Evolutionary conservation across 2,888 invertebrate genomes (phyloP).

Genomic region (Sinhomidia bicolor): DNA sequence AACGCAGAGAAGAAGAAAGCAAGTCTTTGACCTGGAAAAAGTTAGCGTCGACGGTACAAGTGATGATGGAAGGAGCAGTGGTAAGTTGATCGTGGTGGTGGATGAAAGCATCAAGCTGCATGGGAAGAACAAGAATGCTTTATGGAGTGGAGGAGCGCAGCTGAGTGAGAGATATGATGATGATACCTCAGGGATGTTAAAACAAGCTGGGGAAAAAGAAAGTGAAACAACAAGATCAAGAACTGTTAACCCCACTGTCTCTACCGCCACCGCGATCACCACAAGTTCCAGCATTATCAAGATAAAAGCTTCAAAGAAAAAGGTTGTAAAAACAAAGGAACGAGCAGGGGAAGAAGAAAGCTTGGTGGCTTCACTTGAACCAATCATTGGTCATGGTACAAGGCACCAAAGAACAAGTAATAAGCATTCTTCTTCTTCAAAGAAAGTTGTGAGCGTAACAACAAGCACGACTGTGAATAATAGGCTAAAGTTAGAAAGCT

Average conservation of each 20-base stretch:
- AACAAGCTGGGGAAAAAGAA: conserved; percentile 55
- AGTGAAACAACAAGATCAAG: conserved; percentile 59
- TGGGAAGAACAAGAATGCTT: conserved; percentile 42
- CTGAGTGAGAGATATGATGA: conserved; percentile 66
- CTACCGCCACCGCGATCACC: conserved; percentile 31
- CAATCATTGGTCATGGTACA: conserved; percentile 42
- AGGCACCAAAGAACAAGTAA: conserved; percentile 54
- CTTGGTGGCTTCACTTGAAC: conserved; percentile 28
- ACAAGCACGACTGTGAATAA: conserved; percentile 27
- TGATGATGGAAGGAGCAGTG: too few relatives aligned
- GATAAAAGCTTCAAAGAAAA: conserved; percentile 61
- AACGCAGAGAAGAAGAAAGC: conserved; percentile 28
- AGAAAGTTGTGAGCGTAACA: conserved; percentile 27
- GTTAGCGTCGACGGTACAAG: conserved; percentile 7
- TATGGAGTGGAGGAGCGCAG: conserved; percentile 48
- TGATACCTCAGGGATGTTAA: conserved; percentile 65
- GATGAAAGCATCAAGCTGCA: neutral
- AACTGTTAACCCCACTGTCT: conserved; percentile 57
- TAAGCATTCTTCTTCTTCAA: conserved; percentile 58
- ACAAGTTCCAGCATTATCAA: conserved; percentile 21
- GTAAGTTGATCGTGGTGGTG: conserved; percentile 32
- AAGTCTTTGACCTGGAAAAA: conserved; percentile 67
- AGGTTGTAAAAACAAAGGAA: conserved; percentile 49
- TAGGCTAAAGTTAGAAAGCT: conserved; percentile 7
- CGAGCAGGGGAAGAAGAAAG: conserved; percentile 14